Percentiles rank a stretch among this genome's conserved stretches.
These are phyloP conservation scores for Crossaster papposus DNA, from an alignment of 53 echinoderm and acorn worm genomes.

Conservation along the genomic window DNA sequence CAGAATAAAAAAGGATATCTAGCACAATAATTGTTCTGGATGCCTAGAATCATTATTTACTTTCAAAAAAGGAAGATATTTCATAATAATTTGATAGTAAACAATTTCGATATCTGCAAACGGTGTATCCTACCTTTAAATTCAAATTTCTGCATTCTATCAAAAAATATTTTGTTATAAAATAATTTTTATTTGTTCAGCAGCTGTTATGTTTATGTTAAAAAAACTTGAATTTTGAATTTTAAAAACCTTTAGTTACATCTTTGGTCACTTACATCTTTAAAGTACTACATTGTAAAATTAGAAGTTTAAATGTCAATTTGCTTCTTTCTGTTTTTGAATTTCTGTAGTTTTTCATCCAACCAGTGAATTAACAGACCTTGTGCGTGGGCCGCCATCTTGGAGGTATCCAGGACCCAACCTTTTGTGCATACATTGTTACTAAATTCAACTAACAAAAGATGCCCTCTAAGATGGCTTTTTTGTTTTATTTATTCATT, in stretches of 20 bases:
- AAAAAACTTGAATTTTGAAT: background rate
- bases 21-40: no score
- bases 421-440: no score
- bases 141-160: background rate
- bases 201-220: background rate
- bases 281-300: conserved; percentile 42
- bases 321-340: background rate
- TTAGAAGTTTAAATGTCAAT: background rate
- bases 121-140: no score
- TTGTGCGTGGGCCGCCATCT: no score
- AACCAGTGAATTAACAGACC: background rate
- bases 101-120: no score
- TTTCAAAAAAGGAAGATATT: no score
- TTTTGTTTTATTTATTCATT: background rate
- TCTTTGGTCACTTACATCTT: background rate
- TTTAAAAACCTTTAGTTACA: background rate
- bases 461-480: no score
- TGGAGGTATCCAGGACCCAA: no score
- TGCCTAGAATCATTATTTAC: no score
- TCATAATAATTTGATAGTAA: no score
- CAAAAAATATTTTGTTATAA: background rate
- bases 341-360: background rate
- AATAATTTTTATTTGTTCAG: background rate
- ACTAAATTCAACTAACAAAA: no score
- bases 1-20: no score